Evolutionary conservation across 2,113 vertebrate genomes (phyloP).

Genomic region (Cacatua alba): DNA sequence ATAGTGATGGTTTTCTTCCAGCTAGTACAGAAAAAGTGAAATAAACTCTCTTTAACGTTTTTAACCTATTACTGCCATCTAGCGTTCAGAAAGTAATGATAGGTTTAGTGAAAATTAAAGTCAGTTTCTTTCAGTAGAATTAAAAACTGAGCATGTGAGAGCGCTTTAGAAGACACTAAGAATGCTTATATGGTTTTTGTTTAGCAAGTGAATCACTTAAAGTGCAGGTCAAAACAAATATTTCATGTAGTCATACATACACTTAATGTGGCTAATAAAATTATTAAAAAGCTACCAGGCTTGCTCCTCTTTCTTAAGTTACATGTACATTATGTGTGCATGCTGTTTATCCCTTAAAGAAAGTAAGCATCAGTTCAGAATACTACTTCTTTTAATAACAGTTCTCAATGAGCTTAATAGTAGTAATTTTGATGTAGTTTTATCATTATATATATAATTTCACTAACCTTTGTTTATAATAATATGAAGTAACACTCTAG

Average conservation of each 20-base stretch:
- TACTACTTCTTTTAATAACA: neutral
- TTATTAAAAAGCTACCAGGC: neutral
- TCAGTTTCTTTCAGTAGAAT: neutral
- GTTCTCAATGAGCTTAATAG: neutral
- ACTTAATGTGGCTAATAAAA: neutral
- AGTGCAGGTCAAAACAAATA: neutral
- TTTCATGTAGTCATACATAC: neutral
- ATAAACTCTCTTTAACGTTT: neutral
- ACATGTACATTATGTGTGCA: neutral
- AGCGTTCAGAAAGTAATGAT: conserved; percentile 26
- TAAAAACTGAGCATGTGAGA: neutral
- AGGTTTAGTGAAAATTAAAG: neutral
- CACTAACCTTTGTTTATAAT: neutral
- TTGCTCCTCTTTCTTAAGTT: neutral
- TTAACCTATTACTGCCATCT: conserved; percentile 73
- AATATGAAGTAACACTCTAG: neutral
- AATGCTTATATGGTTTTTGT: neutral
- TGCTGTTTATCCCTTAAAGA: neutral
- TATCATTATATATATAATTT: neutral
- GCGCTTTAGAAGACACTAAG: neutral
- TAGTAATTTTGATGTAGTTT: neutral
- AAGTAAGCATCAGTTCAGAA: neutral
- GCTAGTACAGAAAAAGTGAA: neutral
- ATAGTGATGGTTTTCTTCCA: neutral
- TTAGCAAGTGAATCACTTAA: neutral